A percentile compares a stretch with the other conserved stretches of the same genome.
Conservation (phyloP, 2,797 vertebrate genomes). For the Cuculus canorus region DNA sequence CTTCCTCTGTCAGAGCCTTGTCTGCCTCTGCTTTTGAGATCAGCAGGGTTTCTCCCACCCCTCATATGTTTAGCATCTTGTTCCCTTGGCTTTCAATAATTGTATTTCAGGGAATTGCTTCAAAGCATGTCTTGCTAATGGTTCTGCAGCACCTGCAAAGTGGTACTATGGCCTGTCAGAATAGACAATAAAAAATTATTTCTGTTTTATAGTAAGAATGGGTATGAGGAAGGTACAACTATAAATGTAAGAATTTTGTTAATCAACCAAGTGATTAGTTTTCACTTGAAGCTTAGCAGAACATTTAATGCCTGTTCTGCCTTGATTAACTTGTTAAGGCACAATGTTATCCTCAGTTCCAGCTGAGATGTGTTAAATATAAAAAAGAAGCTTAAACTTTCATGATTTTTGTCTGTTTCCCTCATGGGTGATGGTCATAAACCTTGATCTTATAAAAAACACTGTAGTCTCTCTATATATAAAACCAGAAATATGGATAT, state of each 20-base stretch:
- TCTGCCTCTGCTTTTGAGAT: background rate
- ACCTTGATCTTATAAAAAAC: background rate
- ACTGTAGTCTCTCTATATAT: background rate
- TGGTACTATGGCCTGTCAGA: background rate
- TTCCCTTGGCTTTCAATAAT: background rate
- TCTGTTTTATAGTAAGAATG: background rate
- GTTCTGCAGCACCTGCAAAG: background rate
- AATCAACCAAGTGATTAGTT: background rate
- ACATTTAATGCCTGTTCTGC: background rate
- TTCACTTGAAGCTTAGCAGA: background rate
- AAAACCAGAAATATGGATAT: background rate
- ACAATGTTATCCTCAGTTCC: background rate
- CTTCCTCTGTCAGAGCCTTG: background rate
- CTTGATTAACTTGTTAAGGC: background rate
- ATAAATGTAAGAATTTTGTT: background rate
- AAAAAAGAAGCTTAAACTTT: background rate
- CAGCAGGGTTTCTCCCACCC: background rate
- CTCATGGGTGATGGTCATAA: background rate
- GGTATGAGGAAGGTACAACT: background rate
- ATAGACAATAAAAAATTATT: background rate
- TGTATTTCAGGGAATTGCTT: background rate
- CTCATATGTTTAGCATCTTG: background rate
- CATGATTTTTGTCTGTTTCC: background rate
- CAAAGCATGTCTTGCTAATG: background rate
- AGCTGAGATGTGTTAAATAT: background rate